A percentile compares a stretch with the other conserved stretches of the same genome.
These are phyloP conservation scores for Caenorhabditis macrosperma DNA, from an alignment of 2,888 invertebrate genomes.

Conservation along the genomic window DNA sequence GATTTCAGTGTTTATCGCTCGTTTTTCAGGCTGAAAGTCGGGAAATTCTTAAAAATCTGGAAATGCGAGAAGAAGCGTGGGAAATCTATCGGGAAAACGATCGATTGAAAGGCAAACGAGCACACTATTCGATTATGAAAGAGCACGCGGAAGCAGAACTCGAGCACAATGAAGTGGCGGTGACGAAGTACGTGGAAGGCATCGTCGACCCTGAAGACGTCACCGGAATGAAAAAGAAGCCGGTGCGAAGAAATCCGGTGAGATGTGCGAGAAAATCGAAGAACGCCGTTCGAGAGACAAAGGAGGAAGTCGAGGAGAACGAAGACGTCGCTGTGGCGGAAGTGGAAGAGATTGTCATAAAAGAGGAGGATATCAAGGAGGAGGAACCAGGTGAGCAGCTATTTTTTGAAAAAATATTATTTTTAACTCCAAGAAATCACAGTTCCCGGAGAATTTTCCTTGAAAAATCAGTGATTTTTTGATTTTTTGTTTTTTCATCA, in stretches of 20 bases:
- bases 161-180: too few relatives aligned
- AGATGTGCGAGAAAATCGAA: not conserved
- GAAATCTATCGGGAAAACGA: constrained; percentile 16
- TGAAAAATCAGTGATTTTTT: too few relatives aligned
- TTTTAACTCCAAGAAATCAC: too few relatives aligned
- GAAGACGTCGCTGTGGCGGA: not conserved
- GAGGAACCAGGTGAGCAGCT: not conserved
- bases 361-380: not conserved
- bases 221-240: too few relatives aligned
- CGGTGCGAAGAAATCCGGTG: too few relatives aligned
- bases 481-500: too few relatives aligned
- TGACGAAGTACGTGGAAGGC: not conserved
- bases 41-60: not conserved
- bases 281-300: not conserved
- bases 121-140: constrained; percentile 13
- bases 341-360: not conserved
- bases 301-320: not conserved
- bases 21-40: constrained; percentile 1
- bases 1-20: too few relatives aligned
- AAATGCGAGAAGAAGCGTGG: not conserved
- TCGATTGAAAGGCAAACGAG: constrained; percentile 9
- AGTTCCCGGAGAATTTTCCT: too few relatives aligned
- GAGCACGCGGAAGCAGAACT: constrained; percentile 15
- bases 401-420: too few relatives aligned
- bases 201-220: too few relatives aligned